Conservation (phyloP, 2,888 invertebrate species). For the Nomada fabriciana region DNA sequence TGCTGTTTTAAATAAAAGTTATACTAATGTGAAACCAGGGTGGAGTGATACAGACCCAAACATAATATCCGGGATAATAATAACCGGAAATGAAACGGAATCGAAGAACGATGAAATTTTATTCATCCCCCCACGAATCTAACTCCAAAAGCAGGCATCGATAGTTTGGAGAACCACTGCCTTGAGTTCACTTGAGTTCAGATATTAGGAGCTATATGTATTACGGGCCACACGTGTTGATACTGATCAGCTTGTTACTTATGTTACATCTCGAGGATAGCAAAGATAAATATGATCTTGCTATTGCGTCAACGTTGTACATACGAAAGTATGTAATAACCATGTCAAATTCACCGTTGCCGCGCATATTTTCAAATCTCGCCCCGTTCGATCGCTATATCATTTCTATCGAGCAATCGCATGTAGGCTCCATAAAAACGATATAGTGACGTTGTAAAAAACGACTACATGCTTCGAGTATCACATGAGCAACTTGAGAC, state of each 20-base stretch:
- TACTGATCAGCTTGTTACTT: slow-evolving; percentile 68
- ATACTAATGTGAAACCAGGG: too few relatives aligned
- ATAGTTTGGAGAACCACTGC: slow-evolving; percentile 38
- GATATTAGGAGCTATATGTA: slow-evolving; percentile 52
- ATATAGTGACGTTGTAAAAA: too few relatives aligned
- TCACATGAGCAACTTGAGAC: too few relatives aligned
- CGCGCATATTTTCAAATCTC: slow-evolving; percentile 11
- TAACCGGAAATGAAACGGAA: too few relatives aligned
- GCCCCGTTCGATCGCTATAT: background rate
- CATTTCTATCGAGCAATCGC: slow-evolving; percentile 9
- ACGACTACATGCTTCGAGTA: too few relatives aligned
- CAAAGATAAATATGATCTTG: slow-evolving; percentile 52
- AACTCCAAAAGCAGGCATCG: slow-evolving; percentile 6
- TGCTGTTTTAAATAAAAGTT: too few relatives aligned
- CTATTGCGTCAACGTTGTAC: slow-evolving; percentile 24
- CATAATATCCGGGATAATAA: too few relatives aligned
- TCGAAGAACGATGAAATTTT: too few relatives aligned
- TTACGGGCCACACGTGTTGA: slow-evolving; percentile 62
- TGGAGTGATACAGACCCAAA: too few relatives aligned
- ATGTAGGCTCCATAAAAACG: too few relatives aligned
- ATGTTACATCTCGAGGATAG: slow-evolving; percentile 55
- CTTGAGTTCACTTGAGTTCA: slow-evolving; percentile 61
- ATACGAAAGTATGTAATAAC: slow-evolving; percentile 8
- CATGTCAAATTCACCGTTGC: slow-evolving; percentile 1
- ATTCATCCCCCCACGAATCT: background rate